Evolutionary conservation across 2,113 vertebrate species (phyloP), one percentile per base, ranked within the genome.

Genomic region (Lampris megalopsis): DNA sequence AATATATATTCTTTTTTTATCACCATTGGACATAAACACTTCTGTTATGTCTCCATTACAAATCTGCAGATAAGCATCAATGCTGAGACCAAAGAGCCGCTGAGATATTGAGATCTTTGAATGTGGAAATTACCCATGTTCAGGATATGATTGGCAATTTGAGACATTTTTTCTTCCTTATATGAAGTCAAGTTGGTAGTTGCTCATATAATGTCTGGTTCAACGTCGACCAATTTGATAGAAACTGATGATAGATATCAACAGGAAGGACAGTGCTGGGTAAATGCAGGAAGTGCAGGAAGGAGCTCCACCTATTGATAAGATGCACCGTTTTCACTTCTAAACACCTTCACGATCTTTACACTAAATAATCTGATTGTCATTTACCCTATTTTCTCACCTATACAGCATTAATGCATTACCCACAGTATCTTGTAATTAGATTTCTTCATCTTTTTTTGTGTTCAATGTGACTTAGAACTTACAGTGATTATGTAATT

Each of bases 301-400:
- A 90, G 89, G 71, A 73, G 81, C 78, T 78, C 63, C 58, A 48
- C 49, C 75, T 4, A 48, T 63, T 60, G 58, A 66, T 65, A 50
- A 77, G 59, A 58, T 24, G 11, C 11, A 40, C 36, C 60, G 52
- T 79, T 87, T 88, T 92, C 77, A 75, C 77, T 81, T 81, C 0
- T 11, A 24, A 13, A 36, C 61, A 82, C 73, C 36, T 9, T 62
- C 4, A 1, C 45, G n/a, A 35, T 40, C 41, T 0, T 65, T 50
- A 72, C 75, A 79, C 41, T 4, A 68, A 7, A 48, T 42, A 11
- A n/a, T 78, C 36, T 69, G 60, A 67, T 49, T 76, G 38, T 36
- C 0, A 13, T 62, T 48, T n/a, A 7, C 57, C n/a, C 63, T 50
- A n/a, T 48, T 49, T 36, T 70, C 71, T 68, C 24, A 87, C 43